Base-by-base conservation (phyloP, 2,113 vertebrate species). In the Hepsetus odoe region DNA sequence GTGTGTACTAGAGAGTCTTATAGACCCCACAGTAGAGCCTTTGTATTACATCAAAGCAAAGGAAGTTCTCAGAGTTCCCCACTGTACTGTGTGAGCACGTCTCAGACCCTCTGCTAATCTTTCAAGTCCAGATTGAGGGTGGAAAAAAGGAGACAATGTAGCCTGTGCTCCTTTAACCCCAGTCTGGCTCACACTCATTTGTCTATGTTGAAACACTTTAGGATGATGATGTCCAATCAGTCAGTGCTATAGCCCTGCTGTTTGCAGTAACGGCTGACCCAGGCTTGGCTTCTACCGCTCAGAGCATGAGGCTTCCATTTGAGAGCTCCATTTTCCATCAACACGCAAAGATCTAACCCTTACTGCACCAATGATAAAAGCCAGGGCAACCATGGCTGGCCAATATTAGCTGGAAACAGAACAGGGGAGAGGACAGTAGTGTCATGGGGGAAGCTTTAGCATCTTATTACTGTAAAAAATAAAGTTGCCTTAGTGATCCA, bases 331-430 rank as follows among this genome's bases (percentile, higher is more conserved):
- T 85, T 87, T 87, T 59, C 76, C 32, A 67, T 84, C 83, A 85
- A 84, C 80, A 88, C 72, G 51, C 69, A 77, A 55, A 82, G 62
- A 42, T 83, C 28, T 81, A 66, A 65, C 66, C 69, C 74, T 40
- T 65, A 26, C 80, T 62, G 72, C 68, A 74, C 83, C 82, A 82
- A 12, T 76, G 84, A 84, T 93, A 91, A 95, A 96, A 81, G 95
- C 93, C 89, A 95, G 87, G 82, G 95, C 94, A 88, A 96, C 94
- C 89, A 97, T 92, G 49, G 18, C 58, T 46, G 22, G 14, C 20
- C 20, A 7, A 35, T 14, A 7, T 5, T 0, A 13, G 59, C 1
- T 24, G 20, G 10, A 33, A 7, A 35, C 14, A 20, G 26, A 68
- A 58, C 13, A 8, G 24, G 8, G 14, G 8, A 6, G 1, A 24